A percentile compares a stretch with the other conserved stretches of the same genome.
These are phyloP conservation scores for Heloderma charlesbogerti DNA, from an alignment of 2,113 vertebrate species.

Conservation along the genomic window DNA sequence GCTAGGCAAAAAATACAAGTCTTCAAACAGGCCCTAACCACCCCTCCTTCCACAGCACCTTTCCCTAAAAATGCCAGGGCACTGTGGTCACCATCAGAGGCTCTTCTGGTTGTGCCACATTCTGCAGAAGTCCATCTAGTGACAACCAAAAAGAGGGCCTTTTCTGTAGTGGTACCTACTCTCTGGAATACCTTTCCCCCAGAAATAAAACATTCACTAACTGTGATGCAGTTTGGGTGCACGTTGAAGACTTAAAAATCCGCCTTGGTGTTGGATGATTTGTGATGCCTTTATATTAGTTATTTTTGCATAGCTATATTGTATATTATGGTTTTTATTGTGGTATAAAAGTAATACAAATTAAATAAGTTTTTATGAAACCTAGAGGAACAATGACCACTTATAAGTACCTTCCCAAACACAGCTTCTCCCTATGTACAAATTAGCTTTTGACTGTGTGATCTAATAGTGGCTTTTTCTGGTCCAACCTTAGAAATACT, in stretches of 20 bases:
- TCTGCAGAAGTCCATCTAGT: no score
- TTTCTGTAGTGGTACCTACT: no score
- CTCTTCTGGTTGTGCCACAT: no score
- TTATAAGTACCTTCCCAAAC: neutral
- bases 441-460: neutral
- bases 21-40: neutral
- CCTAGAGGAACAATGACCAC: neutral
- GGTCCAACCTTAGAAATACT: neutral
- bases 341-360: neutral
- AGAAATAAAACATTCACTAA: no score
- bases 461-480: neutral
- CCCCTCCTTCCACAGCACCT: neutral
- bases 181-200: no score
- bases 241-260: no score
- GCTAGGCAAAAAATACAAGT: neutral
- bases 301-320: no score
- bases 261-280: no score
- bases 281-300: no score
- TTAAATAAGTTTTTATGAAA: neutral
- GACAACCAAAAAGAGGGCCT: no score
- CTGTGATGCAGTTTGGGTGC: no score
- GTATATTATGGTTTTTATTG: neutral
- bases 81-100: no score
- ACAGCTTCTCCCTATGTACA: neutral
- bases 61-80: neutral